A percentile compares a stretch with the other conserved stretches of the same genome.
These are phyloP conservation scores for Trigoniulus corallinus DNA, from an alignment of 1,140 invertebrate genomes.

Conservation along the genomic window DNA sequence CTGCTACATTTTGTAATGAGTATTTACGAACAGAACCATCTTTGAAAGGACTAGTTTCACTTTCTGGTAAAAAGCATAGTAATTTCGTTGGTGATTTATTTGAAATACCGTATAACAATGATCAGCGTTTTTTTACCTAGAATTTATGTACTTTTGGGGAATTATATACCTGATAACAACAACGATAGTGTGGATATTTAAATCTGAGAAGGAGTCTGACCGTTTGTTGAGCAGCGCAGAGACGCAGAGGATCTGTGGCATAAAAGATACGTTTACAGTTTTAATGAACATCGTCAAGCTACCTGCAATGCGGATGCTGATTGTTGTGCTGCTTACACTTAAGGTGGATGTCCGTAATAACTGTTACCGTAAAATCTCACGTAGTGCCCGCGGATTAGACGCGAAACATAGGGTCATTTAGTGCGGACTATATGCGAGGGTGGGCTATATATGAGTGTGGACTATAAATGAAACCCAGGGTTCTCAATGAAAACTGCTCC, in stretches of 20 bases:
- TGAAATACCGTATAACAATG: background rate
- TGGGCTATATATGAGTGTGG: too few species aligned
- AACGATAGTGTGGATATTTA: slow-evolving; percentile 73
- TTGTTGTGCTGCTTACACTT: slow-evolving; percentile 67
- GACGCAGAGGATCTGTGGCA: slow-evolving; percentile 34
- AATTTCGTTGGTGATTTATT: background rate
- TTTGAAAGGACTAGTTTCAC: slow-evolving; percentile 58
- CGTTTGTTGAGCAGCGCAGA: slow-evolving; percentile 25
- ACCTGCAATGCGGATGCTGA: slow-evolving; percentile 52
- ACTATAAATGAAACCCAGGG: too few species aligned
- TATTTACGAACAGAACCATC: slow-evolving; percentile 63
- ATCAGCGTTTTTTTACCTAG: slow-evolving; percentile 24
- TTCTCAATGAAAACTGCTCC: too few species aligned
- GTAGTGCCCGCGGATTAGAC: too few species aligned
- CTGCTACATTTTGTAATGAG: slow-evolving; percentile 84
- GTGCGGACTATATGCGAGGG: too few species aligned
- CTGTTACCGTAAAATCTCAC: too few species aligned
- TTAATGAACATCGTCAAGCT: slow-evolving; percentile 70
- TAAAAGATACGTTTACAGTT: slow-evolving; percentile 66
- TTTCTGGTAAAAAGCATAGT: slow-evolving; percentile 43
- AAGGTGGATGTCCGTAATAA: slow-evolving; percentile 72
- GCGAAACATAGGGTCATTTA: too few species aligned
- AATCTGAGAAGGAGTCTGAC: slow-evolving; percentile 48
- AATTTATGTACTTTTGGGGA: slow-evolving; percentile 92
- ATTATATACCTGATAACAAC: slow-evolving; percentile 79